A percentile compares a stretch with the other conserved stretches of the same genome.
Conservation (phyloP, 2,797 vertebrate genomes). For the Champsocephalus esox region DNA sequence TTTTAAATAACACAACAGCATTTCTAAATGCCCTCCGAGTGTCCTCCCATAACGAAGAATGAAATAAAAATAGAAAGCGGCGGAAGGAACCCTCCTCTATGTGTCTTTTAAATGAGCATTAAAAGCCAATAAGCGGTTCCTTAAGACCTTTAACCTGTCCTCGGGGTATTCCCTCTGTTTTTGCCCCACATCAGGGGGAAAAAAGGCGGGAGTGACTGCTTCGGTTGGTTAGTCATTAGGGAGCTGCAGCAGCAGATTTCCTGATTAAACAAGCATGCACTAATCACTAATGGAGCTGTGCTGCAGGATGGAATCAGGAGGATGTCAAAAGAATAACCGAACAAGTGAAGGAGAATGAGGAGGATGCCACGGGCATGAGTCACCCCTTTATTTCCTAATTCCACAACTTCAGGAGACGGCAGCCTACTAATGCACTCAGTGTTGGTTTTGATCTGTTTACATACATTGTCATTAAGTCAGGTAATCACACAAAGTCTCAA, state of each 20-base stretch:
- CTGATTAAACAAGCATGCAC: slow-evolving; percentile 75
- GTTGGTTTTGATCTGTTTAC: slow-evolving; percentile 8
- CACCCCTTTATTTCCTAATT: slow-evolving; percentile 31
- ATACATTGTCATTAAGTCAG: slow-evolving; percentile 6
- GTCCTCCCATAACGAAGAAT: slow-evolving; percentile 51
- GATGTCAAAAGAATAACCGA: slow-evolving; percentile 60
- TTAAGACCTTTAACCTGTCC: slow-evolving; percentile 74
- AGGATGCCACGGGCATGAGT: slow-evolving; percentile 48
- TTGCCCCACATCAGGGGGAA: slow-evolving; percentile 57
- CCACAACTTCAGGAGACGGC: slow-evolving; percentile 24
- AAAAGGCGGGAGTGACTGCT: slow-evolving; percentile 62
- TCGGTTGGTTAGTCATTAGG: slow-evolving; percentile 68
- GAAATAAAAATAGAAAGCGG: slow-evolving; percentile 62
- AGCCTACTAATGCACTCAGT: slow-evolving; percentile 3
- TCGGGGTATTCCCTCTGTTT: slow-evolving; percentile 64
- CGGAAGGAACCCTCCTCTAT: slow-evolving; percentile 35
- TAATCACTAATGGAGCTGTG: slow-evolving; percentile 73
- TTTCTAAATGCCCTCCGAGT: slow-evolving; percentile 45
- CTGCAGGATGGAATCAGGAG: slow-evolving; percentile 59
- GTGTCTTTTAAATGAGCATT: slow-evolving; percentile 71
- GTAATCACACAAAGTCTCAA: neutral
- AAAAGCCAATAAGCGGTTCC: slow-evolving; percentile 68
- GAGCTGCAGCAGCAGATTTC: slow-evolving; percentile 67
- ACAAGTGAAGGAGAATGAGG: slow-evolving; percentile 48
- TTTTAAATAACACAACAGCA: slow-evolving; percentile 35